Base-by-base conservation (phyloP, 2,113 vertebrate species). In the Oncorhynchus clarkii region DNA sequence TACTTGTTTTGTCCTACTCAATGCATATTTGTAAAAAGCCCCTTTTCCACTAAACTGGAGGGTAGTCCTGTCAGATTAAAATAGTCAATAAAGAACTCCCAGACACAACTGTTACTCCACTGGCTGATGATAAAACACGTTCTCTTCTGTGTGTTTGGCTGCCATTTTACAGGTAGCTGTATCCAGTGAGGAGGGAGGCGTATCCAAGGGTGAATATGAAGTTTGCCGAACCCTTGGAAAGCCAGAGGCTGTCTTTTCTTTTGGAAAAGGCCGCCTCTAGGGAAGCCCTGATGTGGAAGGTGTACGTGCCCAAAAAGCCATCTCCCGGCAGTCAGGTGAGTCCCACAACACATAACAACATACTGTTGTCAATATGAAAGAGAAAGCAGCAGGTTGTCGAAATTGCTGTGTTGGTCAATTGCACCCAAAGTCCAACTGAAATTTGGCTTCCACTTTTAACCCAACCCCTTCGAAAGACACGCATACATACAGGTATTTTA, bases 231-330 rank as follows among this genome's bases (percentile, higher is more conserved):
- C 93, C 96, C 95, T 94, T 95, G 96, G 96, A 96, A 93, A 94
- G 93, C 93, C 96, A 95, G 95, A 97, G 94, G 92, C 94, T 99
- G 95, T 95, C 95, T 90, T 94, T 96, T 93, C 95, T 98, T 57
- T 86, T 99, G 88, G 96, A 98, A 92, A 97, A 79, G 89, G 96
- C 97, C 78, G 93, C 95, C 92, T 97, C 95, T 95, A 98, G 95
- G 93, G 97, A 99, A 96, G 95, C 94, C 90, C 92, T 93, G 88
- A 96, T 96, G 94, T 98, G 97, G 97, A 99, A 95, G 89, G 93
- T 93, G 86, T 95, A 95, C 80, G 90, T 96, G 94, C 95, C 94
- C 84, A 99, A 96, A 95, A 96, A 94, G 87, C 92, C 94, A 88
- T 90, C 94, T 26, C 60, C 60, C 22, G 11, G 24, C 65, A 29